phyloP scores from a whole-genome alignment of 2,888 invertebrate species.

The Nemapogon koenigi region DNA sequence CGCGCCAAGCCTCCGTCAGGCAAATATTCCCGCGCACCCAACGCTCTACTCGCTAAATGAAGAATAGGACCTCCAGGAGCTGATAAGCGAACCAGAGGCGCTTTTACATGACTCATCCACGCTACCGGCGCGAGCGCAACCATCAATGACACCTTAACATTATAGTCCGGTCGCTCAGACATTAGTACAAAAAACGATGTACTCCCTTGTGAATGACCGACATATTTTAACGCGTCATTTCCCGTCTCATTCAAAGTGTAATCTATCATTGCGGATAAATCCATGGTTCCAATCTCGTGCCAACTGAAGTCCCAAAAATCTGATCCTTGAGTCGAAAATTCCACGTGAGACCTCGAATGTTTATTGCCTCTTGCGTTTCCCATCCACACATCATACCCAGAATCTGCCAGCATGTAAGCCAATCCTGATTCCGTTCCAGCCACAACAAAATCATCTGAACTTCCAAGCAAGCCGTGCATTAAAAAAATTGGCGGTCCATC shows the following conservation, averaged over 20 bases:
- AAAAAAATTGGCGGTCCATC: slow-evolving; percentile 33
- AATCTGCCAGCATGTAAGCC: slow-evolving; percentile 58
- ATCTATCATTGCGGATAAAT: slow-evolving; percentile 83
- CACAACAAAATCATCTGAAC: slow-evolving; percentile 38
- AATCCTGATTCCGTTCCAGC: slow-evolving; percentile 32
- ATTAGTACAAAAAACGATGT: slow-evolving; percentile 66
- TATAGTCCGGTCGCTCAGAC: slow-evolving; percentile 58
- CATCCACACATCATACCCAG: slow-evolving; percentile 79
- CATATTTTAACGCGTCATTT: slow-evolving; percentile 62
- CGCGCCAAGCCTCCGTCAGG: slow-evolving; percentile 61
- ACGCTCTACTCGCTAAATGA: slow-evolving; percentile 24
- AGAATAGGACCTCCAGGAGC: slow-evolving; percentile 27
- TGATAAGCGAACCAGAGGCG: slow-evolving; percentile 33
- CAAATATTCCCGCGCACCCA: slow-evolving; percentile 69
- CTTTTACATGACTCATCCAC: slow-evolving; percentile 42
- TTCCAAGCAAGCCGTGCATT: slow-evolving; percentile 41
- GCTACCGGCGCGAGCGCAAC: slow-evolving; percentile 67
- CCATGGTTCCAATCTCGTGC: slow-evolving; percentile 80
- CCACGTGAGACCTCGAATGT: slow-evolving; percentile 64
- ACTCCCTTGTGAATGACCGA: slow-evolving; percentile 77
- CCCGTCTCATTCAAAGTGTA: slow-evolving; percentile 63
- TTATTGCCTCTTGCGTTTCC: slow-evolving; percentile 79
- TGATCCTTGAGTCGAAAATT: slow-evolving; percentile 32
- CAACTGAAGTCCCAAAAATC: slow-evolving; percentile 77
- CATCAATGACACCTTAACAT: slow-evolving; percentile 58